Evolutionary conservation across 1,140 invertebrate species (phyloP), one percentile per base, ranked within the genome.

Genomic region (Agrypnia vestita): DNA sequence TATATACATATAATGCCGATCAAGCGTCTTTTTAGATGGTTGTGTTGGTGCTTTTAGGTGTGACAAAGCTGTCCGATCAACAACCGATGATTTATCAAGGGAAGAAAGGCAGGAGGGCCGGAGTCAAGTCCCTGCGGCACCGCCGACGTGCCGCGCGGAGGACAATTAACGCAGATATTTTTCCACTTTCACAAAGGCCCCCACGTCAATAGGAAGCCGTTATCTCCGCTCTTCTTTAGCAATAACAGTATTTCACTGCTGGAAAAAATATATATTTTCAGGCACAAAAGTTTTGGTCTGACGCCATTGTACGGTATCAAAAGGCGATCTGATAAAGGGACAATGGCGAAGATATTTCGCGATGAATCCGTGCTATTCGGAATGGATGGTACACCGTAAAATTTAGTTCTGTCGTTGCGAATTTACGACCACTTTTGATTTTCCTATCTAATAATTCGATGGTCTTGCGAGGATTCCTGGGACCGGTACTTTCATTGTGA

Each of bases 181-280:
- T 76, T 61, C 73, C 56, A 61, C 73, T 62, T 76, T 47, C 55
- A 61, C 44, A 76, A 76, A 62, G 44, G 73, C 55, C 13, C n/a
- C 51, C 13, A 61, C 49, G 59, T 76, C 73, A 62, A 76, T 61
- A 62, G 73, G 55, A 76, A 76, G 61, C 59, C 55, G 73, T 62
- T 76, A 76, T 76, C 55, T 76, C 55, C 73, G 55, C 13, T 62
- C 73, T 49, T 76, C 67, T 76, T 76, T 76, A 76, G 73, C 73
- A 76, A 76, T 76, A 76, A 76, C 73, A 76, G 59, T 76, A 76
- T 76, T 61, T 76, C 73, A 76, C 73, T 13, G 73, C 12, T 61
- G 73, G 21, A 76, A 76, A 76, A 76, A 76, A 76, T 61, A 75
- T 73, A 73, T 75, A 59, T 75, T 62, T 76, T 56, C 73, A 61